A percentile compares a stretch with the other conserved stretches of the same genome.
phyloP scores from a whole-genome alignment of 2,113 vertebrate species.

The Rhipidura dahli region DNA sequence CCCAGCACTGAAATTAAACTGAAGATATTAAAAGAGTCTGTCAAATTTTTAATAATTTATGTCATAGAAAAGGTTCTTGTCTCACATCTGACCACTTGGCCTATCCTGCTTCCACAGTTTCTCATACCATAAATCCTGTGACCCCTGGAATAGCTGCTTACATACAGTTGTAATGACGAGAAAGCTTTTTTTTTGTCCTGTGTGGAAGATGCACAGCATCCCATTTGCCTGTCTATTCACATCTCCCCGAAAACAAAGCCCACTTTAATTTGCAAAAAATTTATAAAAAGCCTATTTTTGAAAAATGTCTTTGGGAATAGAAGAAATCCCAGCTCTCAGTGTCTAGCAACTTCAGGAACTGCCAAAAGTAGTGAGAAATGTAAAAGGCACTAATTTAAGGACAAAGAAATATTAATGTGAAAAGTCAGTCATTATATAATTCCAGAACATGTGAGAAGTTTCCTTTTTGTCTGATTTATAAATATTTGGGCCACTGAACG shows the following conservation, averaged over 20 bases:
- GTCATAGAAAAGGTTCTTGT: not conserved
- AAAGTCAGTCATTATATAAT: not conserved
- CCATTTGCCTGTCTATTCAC: not conserved
- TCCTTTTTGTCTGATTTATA: not conserved
- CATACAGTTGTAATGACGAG: not conserved
- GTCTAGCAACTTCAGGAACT: not conserved
- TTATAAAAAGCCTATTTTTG: not conserved
- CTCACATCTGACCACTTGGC: not conserved
- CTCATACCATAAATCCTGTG: not conserved
- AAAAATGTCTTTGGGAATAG: not conserved
- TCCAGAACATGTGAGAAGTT: not conserved
- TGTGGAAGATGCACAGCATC: not conserved
- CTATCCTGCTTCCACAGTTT: not conserved
- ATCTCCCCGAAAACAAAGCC: slow-evolving; percentile 5
- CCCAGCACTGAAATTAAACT: not conserved
- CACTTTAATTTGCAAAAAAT: not conserved
- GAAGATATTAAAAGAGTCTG: not conserved
- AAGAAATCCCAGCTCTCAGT: not conserved
- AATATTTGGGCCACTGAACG: not conserved
- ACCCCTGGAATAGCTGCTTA: not conserved
- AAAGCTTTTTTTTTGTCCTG: not conserved
- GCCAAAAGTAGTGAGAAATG: slow-evolving; percentile 9
- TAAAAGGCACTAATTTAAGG: not conserved
- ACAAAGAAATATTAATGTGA: slow-evolving; percentile 30
- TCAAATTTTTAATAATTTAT: not conserved